These are phyloP conservation scores for Arenaria interpres DNA, from an alignment of 2,113 vertebrate species.

Conservation along the genomic window DNA sequence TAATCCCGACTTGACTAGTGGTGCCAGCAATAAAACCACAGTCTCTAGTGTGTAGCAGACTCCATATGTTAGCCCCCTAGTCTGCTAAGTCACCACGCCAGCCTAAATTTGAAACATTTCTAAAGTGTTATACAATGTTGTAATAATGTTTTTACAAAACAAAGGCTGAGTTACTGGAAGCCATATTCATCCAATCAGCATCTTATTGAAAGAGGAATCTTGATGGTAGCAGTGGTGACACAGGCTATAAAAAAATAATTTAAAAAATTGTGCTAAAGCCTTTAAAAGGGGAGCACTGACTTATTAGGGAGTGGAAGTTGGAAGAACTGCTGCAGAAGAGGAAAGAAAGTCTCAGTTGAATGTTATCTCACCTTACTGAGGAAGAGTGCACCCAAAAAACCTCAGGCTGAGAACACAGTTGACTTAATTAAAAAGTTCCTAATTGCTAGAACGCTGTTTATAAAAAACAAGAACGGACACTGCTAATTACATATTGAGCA, in stretches of 20 bases:
- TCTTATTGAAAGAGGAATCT: constrained; percentile 62
- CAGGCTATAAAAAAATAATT: not conserved
- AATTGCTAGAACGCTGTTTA: constrained; percentile 23
- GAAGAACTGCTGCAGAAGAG: not conserved
- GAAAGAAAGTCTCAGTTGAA: not conserved
- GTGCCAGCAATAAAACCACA: constrained; percentile 73
- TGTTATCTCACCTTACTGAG: constrained; percentile 18
- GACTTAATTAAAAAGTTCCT: constrained; percentile 51
- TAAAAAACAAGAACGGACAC: constrained; percentile 44
- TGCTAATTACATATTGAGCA: constrained; percentile 3
- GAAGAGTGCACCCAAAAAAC: not conserved
- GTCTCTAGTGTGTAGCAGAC: constrained; percentile 71
- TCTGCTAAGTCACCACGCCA: constrained; percentile 77
- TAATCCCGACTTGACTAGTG: constrained; percentile 55
- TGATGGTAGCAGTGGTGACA: constrained; percentile 54
- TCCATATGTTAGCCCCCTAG: constrained; percentile 80
- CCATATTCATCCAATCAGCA: constrained; percentile 75
- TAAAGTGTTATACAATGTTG: constrained; percentile 81
- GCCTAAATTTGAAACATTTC: constrained; percentile 79
- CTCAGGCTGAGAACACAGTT: constrained; percentile 41
- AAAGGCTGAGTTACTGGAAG: constrained; percentile 80
- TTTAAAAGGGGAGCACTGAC: constrained; percentile 3
- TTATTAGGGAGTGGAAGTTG: not conserved
- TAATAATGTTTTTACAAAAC: constrained; percentile 82
- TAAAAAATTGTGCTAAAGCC: not conserved